Conservation (phyloP, 2,113 vertebrate species). For the Electrona antarctica region DNA sequence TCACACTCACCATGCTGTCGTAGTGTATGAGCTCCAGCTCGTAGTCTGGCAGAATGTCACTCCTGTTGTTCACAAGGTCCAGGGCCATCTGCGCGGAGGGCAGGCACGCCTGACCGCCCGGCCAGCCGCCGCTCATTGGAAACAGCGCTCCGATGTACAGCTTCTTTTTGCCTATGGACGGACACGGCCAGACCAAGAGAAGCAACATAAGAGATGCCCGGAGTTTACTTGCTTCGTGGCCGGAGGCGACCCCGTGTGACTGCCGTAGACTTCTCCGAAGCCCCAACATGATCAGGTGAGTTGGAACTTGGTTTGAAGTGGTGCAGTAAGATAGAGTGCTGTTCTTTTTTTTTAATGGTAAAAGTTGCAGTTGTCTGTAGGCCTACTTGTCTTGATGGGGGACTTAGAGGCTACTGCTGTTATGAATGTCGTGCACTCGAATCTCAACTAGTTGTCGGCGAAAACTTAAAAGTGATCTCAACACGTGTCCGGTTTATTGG, state of each 20-base stretch:
- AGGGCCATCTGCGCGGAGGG: slow-evolving; percentile 92
- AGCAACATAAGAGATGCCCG: slow-evolving; percentile 53
- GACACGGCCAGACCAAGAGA: slow-evolving; percentile 73
- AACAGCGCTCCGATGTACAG: slow-evolving; percentile 94
- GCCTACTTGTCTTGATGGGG: no score
- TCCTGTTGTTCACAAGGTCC: slow-evolving; percentile 91
- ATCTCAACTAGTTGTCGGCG: background rate
- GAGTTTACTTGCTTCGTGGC: slow-evolving; percentile 13
- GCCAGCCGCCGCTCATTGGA: slow-evolving; percentile 95
- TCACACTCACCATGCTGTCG: slow-evolving; percentile 88
- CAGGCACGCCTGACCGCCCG: slow-evolving; percentile 91
- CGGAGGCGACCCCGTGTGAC: slow-evolving; percentile 15
- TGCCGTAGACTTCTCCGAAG: slow-evolving; percentile 23
- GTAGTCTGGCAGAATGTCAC: slow-evolving; percentile 92
- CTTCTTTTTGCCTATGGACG: slow-evolving; percentile 87
- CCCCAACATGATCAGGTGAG: slow-evolving; percentile 52
- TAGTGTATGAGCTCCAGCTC: slow-evolving; percentile 92
- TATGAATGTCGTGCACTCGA: background rate
- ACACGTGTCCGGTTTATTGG: slow-evolving; percentile 58
- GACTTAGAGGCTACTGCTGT: no score
- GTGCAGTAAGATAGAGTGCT: slow-evolving; percentile 20
- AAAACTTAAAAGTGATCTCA: slow-evolving; percentile 35
- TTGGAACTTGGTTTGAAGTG: slow-evolving; percentile 9
- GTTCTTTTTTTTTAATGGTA: background rate
- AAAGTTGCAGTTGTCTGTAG: no score